Evolutionary conservation across 92 coral and sea anemone genomes (phyloP).

Genomic region (Hydrozoanthus gracilis): DNA sequence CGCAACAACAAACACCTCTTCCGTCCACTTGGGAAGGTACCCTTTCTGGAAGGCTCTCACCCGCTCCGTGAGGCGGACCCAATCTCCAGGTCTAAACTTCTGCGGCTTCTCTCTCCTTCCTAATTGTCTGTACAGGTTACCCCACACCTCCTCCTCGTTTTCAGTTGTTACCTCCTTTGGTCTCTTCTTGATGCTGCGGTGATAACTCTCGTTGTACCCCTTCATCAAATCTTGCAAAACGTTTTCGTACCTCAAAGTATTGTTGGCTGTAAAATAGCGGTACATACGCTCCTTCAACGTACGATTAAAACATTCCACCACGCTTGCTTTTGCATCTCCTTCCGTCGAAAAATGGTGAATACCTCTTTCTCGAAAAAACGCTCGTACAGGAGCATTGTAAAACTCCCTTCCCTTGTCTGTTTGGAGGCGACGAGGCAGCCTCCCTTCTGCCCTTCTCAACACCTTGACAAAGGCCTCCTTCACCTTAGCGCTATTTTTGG

Average conservation of each 20-base stretch:
- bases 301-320: too few relatives aligned
- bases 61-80: not conserved
- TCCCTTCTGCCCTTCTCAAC: too few relatives aligned
- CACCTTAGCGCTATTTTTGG: too few relatives aligned
- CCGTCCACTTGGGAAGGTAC: constrained; percentile 10
- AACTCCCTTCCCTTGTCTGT: too few relatives aligned
- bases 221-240: not conserved
- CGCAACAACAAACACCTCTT: too few relatives aligned
- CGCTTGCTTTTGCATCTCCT: too few relatives aligned
- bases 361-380: too few relatives aligned
- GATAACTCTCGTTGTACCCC: constrained; percentile 11
- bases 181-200: constrained; percentile 18
- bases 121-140: constrained; percentile 2
- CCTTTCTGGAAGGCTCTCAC: too few relatives aligned
- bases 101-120: not conserved
- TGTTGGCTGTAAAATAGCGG: not conserved
- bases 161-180: not conserved
- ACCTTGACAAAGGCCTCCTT: too few relatives aligned
- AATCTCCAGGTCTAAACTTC: not conserved
- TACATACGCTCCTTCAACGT: too few relatives aligned
- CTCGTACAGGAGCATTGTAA: too few relatives aligned
- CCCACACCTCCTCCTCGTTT: constrained; percentile 16
- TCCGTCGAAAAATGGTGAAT: not conserved
- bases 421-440: too few relatives aligned
- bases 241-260: not conserved